These are phyloP conservation scores for Amphiprion clarkii DNA, from an alignment of 2,797 vertebrate species.

Conservation along the genomic window DNA sequence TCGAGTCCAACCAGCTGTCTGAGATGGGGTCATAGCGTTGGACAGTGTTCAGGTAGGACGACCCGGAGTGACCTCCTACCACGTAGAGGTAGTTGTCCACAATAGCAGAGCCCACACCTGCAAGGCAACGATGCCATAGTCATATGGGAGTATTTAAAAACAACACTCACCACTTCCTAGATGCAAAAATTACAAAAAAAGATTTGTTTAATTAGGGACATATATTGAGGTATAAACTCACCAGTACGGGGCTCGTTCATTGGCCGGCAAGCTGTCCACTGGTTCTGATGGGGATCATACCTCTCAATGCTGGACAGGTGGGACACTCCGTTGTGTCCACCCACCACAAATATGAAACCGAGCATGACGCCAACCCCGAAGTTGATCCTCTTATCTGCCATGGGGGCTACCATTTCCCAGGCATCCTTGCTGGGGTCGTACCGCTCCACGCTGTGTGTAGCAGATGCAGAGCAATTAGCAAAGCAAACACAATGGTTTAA, in stretches of 20 bases:
- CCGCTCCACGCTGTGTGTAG: constrained; percentile 90
- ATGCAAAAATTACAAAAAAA: neutral
- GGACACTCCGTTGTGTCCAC: constrained; percentile 97
- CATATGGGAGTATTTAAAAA: neutral
- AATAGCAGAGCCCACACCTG: constrained; percentile 96
- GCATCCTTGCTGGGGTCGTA: constrained; percentile 97
- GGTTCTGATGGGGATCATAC: constrained; percentile 97
- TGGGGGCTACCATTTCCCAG: constrained; percentile 97
- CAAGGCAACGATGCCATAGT: neutral
- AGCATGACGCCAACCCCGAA: constrained; percentile 97
- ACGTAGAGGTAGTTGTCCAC: constrained; percentile 98
- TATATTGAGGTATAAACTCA: constrained; percentile 70
- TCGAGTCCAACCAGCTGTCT: constrained; percentile 96
- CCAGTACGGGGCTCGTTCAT: constrained; percentile 98
- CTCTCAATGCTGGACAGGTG: constrained; percentile 98
- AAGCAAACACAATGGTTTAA: neutral
- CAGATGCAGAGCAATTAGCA: constrained; percentile 17
- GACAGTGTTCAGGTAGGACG: constrained; percentile 97
- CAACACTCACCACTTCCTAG: neutral
- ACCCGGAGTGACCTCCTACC: constrained; percentile 97
- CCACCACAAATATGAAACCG: constrained; percentile 98
- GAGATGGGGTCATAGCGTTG: constrained; percentile 97
- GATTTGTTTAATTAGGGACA: neutral
- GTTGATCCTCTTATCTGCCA: constrained; percentile 98
- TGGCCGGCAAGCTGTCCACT: constrained; percentile 97